Conservation (phyloP, 2,888 invertebrate species). For the Blastobasis lacticolella region DNA sequence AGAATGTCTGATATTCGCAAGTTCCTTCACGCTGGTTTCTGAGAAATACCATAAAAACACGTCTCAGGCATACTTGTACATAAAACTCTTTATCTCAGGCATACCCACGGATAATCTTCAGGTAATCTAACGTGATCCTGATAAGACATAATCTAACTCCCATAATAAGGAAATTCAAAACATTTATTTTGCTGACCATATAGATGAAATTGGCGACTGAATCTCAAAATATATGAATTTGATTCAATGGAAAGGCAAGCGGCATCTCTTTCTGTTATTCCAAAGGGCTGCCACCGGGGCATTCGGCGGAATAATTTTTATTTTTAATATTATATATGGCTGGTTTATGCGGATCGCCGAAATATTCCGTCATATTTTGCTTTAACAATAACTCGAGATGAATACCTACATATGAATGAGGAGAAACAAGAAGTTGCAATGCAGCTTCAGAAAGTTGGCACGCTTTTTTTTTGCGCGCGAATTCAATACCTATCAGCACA, state of each 20-base stretch:
- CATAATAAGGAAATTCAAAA: no score
- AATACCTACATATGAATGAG: slow-evolving; percentile 18
- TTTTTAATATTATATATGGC: slow-evolving; percentile 60
- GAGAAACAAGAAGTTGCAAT: neutral
- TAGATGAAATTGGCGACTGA: slow-evolving; percentile 72
- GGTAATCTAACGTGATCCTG: no score
- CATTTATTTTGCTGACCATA: slow-evolving; percentile 44
- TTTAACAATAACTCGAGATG: slow-evolving; percentile 18
- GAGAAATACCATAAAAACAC: no score
- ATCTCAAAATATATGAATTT: slow-evolving; percentile 76
- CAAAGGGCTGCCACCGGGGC: slow-evolving; percentile 69
- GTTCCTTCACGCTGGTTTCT: no score
- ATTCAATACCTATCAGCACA: no score
- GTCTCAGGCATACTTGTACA: no score
- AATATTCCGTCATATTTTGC: slow-evolving; percentile 53
- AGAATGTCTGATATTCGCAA: no score
- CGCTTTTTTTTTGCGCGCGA: neutral
- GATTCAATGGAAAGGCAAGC: slow-evolving; percentile 74
- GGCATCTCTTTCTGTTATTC: slow-evolving; percentile 67
- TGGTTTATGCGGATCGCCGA: slow-evolving; percentile 43
- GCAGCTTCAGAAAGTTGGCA: neutral
- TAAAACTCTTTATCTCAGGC: no score
- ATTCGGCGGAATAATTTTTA: slow-evolving; percentile 47
- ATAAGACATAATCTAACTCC: no score
- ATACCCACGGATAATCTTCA: no score